These are phyloP conservation scores for Teleogryllus oceanicus DNA, from an alignment of 2,888 invertebrate species.

Conservation along the genomic window DNA sequence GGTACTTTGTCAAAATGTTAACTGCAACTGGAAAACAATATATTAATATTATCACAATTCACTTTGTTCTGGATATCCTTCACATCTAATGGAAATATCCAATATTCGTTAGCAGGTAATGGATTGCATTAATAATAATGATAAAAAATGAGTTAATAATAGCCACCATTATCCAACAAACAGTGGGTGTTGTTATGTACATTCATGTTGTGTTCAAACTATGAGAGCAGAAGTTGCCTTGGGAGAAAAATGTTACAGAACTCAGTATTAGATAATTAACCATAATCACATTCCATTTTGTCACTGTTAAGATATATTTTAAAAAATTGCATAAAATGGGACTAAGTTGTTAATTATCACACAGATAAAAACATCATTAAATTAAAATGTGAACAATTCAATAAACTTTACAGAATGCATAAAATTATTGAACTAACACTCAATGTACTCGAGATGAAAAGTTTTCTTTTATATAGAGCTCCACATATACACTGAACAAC, in stretches of 20 bases:
- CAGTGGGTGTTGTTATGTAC: conserved; percentile 20
- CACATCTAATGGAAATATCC: not conserved
- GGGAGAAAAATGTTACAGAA: not conserved
- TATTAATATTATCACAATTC: not conserved
- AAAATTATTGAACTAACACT: not conserved
- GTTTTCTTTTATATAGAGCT: not conserved
- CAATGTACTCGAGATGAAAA: not conserved
- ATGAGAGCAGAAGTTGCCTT: conserved; percentile 20
- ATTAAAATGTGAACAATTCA: conserved; percentile 1
- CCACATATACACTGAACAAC: not conserved
- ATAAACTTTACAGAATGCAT: not conserved
- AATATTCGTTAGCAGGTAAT: conserved; percentile 20
- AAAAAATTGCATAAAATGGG: too few species aligned
- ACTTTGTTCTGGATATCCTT: not conserved
- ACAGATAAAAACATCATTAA: not conserved
- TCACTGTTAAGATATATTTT: too few species aligned
- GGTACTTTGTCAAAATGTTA: conserved; percentile 6
- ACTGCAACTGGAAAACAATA: not conserved
- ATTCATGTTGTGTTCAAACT: conserved; percentile 24
- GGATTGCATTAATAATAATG: conserved; percentile 22
- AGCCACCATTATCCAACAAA: conserved; percentile 24
- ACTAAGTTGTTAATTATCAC: not conserved
- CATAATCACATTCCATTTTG: not conserved
- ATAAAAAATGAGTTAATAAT: conserved; percentile 27
- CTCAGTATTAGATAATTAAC: not conserved